Evolutionary conservation across 2,113 vertebrate genomes (phyloP).

Genomic region (Spea multiplicata): DNA sequence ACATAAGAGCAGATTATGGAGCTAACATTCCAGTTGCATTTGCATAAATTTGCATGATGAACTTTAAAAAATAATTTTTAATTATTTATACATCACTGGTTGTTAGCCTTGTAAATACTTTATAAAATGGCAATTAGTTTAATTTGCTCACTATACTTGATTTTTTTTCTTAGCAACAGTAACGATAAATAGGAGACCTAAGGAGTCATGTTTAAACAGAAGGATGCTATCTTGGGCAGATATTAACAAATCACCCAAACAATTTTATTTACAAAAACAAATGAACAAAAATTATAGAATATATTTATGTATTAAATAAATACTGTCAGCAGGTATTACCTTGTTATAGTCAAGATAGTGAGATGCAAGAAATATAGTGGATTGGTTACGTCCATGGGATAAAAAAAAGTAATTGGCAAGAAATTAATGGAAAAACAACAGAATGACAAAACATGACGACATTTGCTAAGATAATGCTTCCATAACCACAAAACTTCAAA

Average conservation of each 20-base stretch:
- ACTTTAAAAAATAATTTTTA: constrained; percentile 1
- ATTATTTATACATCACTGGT: background rate
- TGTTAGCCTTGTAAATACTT: constrained; percentile 3
- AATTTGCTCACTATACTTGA: background rate
- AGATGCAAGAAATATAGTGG: constrained; percentile 24
- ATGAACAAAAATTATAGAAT: background rate
- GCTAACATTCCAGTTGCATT: constrained; percentile 30
- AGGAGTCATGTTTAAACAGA: too few species aligned
- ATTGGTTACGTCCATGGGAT: constrained; percentile 24
- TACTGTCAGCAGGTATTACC: background rate
- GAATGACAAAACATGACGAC: constrained; percentile 19
- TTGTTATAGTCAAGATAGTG: constrained; percentile 24
- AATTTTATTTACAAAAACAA: background rate
- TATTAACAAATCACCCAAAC: background rate
- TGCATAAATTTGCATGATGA: constrained; percentile 9
- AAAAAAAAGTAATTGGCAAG: constrained; percentile 20
- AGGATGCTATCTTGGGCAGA: background rate
- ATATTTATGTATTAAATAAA: too few species aligned
- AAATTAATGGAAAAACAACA: constrained; percentile 29
- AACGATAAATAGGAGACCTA: too few species aligned
- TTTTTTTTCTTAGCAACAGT: too few species aligned
- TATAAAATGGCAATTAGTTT: constrained; percentile 10
- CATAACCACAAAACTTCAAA: constrained; percentile 28
- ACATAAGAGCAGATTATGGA: constrained; percentile 13
- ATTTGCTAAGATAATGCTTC: constrained; percentile 22